phyloP scores from a whole-genome alignment of 64 coral and sea anemone species.

The Stichodactyla helianthus region DNA sequence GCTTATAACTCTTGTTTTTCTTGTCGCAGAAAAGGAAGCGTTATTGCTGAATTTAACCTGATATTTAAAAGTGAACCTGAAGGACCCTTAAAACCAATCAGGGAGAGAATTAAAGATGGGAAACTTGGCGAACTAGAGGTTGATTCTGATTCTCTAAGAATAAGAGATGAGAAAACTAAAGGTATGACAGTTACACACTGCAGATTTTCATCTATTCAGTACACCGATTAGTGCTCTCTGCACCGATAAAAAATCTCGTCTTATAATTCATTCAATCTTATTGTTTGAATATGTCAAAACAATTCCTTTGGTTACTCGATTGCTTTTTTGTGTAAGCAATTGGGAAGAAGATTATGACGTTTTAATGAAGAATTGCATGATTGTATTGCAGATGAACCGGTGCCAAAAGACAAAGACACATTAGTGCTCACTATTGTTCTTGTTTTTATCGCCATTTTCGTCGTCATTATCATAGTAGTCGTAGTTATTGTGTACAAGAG shows the following conservation, averaged over 20 bases:
- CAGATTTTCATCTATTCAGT: no score
- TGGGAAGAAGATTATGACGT: no score
- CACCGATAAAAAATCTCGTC: no score
- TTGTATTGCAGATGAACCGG: background rate
- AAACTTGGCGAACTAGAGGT: slow-evolving; percentile 19
- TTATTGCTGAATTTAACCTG: slow-evolving; percentile 29
- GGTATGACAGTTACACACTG: background rate
- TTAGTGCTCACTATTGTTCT: background rate
- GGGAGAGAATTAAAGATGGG: background rate
- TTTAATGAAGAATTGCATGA: background rate
- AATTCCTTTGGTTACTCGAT: no score
- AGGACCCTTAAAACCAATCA: slow-evolving; percentile 19
- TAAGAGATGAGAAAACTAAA: background rate
- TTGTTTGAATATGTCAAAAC: no score
- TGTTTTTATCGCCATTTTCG: background rate
- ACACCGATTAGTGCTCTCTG: no score
- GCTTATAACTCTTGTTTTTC: background rate
- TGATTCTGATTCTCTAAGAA: background rate
- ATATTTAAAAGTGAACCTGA: background rate
- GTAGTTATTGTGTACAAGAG: background rate
- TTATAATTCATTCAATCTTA: no score
- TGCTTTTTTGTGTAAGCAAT: no score
- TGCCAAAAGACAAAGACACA: background rate
- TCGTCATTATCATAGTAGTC: background rate
- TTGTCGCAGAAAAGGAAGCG: slow-evolving; percentile 24